These are phyloP conservation scores for Anthonomus grandis DNA, from an alignment of 1,140 invertebrate species.

Conservation along the genomic window DNA sequence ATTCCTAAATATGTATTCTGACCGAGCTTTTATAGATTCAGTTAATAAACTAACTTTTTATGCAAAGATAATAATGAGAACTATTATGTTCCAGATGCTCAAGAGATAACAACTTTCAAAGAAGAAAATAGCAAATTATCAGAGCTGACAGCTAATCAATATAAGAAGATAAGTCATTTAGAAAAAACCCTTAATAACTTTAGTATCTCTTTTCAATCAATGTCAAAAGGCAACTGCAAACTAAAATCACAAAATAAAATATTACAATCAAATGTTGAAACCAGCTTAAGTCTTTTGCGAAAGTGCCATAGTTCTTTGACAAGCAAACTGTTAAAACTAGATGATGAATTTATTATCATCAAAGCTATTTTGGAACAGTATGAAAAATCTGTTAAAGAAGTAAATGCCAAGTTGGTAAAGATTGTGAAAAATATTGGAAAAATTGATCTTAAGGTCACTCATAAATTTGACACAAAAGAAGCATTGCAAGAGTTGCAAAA, in stretches of 20 bases:
- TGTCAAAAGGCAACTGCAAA: background rate
- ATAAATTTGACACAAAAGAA: background rate
- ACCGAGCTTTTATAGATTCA: too few relatives aligned
- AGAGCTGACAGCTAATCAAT: too few relatives aligned
- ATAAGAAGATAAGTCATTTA: too few relatives aligned
- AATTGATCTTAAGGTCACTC: conserved; percentile 3
- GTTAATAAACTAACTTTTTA: too few relatives aligned
- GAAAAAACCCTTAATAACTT: background rate
- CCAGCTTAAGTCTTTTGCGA: background rate
- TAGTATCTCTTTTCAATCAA: background rate
- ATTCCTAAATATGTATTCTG: too few relatives aligned
- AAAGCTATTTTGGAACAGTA: conserved; percentile 4
- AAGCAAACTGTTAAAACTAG: background rate
- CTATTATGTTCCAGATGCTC: too few relatives aligned
- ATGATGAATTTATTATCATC: background rate
- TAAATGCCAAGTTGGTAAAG: conserved; percentile 14
- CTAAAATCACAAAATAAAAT: background rate
- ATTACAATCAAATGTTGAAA: background rate
- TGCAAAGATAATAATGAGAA: too few relatives aligned
- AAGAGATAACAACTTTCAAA: too few relatives aligned
- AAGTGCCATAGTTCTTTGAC: background rate
- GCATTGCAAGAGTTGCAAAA: background rate
- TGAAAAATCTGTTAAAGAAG: background rate
- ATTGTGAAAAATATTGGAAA: conserved; percentile 14
- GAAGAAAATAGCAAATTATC: too few relatives aligned